phyloP scores from a whole-genome alignment of 2,797 vertebrate genomes.

The Rhinatrema bivittatum region DNA sequence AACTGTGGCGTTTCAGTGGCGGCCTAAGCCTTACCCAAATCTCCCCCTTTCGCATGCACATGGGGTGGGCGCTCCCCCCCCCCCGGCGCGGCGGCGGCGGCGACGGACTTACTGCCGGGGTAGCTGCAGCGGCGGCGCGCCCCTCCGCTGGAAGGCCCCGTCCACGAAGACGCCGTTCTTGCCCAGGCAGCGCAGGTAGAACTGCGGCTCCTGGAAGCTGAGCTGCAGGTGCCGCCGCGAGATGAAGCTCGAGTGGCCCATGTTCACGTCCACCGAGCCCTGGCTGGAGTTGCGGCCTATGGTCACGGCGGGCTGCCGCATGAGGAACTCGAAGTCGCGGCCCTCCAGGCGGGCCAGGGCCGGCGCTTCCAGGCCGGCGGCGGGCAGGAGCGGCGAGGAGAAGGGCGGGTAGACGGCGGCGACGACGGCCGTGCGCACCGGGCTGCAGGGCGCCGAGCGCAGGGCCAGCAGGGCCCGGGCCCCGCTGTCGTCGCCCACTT shows the following conservation, averaged over 20 bases:
- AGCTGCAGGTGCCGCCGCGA: slow-evolving; percentile 91
- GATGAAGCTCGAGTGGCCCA: slow-evolving; percentile 95
- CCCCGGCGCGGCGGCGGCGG: not conserved
- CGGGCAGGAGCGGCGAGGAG: slow-evolving; percentile 9
- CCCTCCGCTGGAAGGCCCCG: slow-evolving; percentile 91
- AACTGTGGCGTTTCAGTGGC: too few species aligned
- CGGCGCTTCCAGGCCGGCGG: slow-evolving; percentile 16
- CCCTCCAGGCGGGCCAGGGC: slow-evolving; percentile 87
- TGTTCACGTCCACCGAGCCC: slow-evolving; percentile 92
- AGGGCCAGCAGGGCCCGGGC: slow-evolving; percentile 80
- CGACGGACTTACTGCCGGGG: slow-evolving; percentile 90
- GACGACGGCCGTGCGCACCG: slow-evolving; percentile 60
- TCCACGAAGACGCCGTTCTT: slow-evolving; percentile 98
- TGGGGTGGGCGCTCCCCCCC: not conserved
- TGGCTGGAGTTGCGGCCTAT: slow-evolving; percentile 95
- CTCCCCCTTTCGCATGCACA: not conserved
- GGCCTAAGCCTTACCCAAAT: not conserved
- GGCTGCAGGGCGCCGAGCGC: slow-evolving; percentile 84
- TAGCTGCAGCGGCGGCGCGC: slow-evolving; percentile 79
- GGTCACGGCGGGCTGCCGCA: slow-evolving; percentile 87
- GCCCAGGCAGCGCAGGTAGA: slow-evolving; percentile 87
- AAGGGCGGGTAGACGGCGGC: slow-evolving; percentile 48
- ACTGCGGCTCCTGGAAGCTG: slow-evolving; percentile 75
- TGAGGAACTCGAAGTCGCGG: slow-evolving; percentile 94
- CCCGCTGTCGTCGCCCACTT: slow-evolving; percentile 82